phyloP scores from a whole-genome alignment of 2,797 vertebrate species.

The Enteromius mattozi region DNA sequence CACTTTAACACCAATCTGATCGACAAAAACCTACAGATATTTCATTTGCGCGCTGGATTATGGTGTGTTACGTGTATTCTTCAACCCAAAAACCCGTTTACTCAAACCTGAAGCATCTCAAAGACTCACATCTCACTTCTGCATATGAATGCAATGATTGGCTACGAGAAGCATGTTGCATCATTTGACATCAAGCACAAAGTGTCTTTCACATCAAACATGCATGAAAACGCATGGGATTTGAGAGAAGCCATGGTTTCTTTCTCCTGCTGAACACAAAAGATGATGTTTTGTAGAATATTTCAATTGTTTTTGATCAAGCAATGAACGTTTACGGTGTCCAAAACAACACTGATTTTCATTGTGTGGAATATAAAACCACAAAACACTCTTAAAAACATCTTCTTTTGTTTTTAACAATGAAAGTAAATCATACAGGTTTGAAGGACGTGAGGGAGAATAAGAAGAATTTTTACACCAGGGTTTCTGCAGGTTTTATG shows the following conservation, averaged over 20 bases:
- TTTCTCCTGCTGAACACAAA: neutral
- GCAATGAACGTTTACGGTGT: neutral
- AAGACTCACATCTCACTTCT: neutral
- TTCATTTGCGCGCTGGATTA: too few species aligned
- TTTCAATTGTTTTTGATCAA: neutral
- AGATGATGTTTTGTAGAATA: too few species aligned
- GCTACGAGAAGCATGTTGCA: neutral
- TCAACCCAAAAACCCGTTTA: neutral
- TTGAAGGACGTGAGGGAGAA: neutral
- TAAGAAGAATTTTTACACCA: neutral
- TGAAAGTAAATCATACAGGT: neutral
- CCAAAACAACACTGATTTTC: neutral
- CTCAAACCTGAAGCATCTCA: neutral
- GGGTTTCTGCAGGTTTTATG: neutral
- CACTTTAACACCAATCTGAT: constrained; percentile 6
- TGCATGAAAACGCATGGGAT: neutral
- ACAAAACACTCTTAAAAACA: neutral
- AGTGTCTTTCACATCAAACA: neutral
- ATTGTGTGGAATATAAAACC: neutral
- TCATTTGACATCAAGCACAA: neutral
- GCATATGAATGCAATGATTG: neutral
- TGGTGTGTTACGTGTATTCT: neutral
- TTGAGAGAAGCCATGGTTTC: neutral
- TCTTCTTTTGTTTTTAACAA: neutral
- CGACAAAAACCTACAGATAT: neutral